Percentiles rank a stretch among this genome's conserved stretches.
Conservation (phyloP, 2,113 vertebrate species). For the Uropsilus gracilis region DNA sequence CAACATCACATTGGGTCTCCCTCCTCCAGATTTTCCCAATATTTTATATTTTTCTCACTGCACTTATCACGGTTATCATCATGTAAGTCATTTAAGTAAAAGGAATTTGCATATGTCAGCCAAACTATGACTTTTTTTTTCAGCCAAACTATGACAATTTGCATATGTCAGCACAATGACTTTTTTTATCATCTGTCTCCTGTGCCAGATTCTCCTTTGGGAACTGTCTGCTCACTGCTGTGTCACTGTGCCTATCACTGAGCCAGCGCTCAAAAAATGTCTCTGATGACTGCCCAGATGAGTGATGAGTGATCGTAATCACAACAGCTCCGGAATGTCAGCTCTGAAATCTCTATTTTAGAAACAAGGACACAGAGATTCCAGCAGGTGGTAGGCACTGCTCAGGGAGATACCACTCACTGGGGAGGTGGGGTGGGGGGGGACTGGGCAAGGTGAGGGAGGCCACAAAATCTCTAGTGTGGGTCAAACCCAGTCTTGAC, state of each 20-base stretch:
- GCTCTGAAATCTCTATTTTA: background rate
- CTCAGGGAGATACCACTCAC: background rate
- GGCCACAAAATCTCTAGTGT: background rate
- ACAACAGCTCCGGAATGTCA: background rate
- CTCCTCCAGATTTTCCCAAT: background rate
- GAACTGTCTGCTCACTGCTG: background rate
- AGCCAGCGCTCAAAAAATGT: background rate
- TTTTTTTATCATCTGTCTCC: background rate
- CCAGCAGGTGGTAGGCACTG: background rate
- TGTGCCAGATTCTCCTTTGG: background rate
- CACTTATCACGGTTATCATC: background rate
- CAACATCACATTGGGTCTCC: fast-evolving
- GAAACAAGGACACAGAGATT: background rate
- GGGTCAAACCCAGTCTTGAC: background rate
- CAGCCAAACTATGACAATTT: too few species aligned
- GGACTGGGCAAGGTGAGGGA: background rate
- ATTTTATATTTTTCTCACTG: background rate
- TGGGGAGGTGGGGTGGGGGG: background rate
- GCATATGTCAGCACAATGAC: fast-evolving
- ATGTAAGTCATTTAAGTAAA: background rate
- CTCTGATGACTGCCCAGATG: background rate
- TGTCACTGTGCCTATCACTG: background rate
- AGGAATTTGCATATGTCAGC: background rate
- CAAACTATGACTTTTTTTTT: background rate
- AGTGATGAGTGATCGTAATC: background rate